Conservation (phyloP, 2,888 invertebrate species). For the Ptychoptera contaminata region DNA sequence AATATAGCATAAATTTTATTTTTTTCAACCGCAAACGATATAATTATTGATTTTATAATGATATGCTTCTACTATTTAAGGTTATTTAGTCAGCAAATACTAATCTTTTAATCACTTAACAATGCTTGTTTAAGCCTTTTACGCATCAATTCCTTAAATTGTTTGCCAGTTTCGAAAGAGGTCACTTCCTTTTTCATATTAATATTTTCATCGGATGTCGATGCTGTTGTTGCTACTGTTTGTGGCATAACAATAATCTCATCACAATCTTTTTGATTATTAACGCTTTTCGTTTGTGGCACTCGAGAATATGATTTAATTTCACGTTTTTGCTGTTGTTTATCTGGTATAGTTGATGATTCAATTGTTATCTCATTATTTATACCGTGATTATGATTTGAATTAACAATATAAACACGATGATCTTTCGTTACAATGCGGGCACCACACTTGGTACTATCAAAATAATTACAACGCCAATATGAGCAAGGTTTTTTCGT, state of each 20-base stretch:
- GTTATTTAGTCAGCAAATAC: too few relatives aligned
- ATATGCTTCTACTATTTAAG: neutral
- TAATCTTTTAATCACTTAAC: too few relatives aligned
- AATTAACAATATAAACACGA: slow-evolving; percentile 18
- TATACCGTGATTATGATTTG: slow-evolving; percentile 21
- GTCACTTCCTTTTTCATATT: neutral
- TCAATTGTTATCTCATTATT: neutral
- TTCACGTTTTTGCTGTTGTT: too few relatives aligned
- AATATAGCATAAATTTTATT: too few relatives aligned
- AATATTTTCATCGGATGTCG: neutral
- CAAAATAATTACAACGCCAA: slow-evolving; percentile 8
- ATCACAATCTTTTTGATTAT: too few relatives aligned
- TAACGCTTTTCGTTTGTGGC: too few relatives aligned
- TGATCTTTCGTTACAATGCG: slow-evolving; percentile 21
- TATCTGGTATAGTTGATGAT: too few relatives aligned
- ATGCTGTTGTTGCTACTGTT: too few relatives aligned
- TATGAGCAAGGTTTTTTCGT: slow-evolving; percentile 7
- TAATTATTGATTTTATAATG: neutral
- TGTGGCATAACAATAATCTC: too few relatives aligned
- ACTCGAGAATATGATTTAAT: too few relatives aligned
- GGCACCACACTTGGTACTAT: slow-evolving; percentile 21
- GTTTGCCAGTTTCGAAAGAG: neutral
- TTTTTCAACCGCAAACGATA: too few relatives aligned
- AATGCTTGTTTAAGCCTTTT: slow-evolving; percentile 1
- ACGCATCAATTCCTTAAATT: slow-evolving; percentile 2